These are phyloP conservation scores for Mastomys natalensis DNA, from an alignment of 2,113 vertebrate genomes.

Conservation along the genomic window DNA sequence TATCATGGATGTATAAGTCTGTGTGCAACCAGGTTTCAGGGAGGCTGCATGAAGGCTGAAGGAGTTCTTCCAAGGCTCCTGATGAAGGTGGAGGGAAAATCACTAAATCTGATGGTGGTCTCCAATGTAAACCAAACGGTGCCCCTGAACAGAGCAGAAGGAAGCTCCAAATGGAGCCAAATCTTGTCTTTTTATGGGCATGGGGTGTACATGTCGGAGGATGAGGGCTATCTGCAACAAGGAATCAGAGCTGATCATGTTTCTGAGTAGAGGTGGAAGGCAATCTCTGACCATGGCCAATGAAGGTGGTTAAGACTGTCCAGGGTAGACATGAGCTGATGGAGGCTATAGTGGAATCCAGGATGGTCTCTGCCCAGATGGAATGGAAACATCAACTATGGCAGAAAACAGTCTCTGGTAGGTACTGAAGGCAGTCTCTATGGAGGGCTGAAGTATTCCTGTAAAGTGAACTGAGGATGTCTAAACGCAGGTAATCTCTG, in stretches of 20 bases:
- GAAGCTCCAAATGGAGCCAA: neutral
- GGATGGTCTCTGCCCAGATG: neutral
- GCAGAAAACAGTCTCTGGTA: neutral
- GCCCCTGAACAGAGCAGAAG: neutral
- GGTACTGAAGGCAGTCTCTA: neutral
- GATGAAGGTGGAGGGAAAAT: neutral
- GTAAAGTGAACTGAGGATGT: too few species aligned
- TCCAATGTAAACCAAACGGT: neutral
- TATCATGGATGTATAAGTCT: neutral
- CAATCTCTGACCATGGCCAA: neutral
- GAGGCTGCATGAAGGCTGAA: neutral
- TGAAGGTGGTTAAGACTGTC: neutral
- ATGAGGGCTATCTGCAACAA: neutral
- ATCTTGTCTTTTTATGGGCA: neutral
- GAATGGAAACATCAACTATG: neutral
- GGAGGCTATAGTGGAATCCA: neutral
- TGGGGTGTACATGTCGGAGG: neutral
- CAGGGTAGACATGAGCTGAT: neutral
- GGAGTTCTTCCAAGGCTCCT: neutral
- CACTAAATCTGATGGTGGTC: neutral
- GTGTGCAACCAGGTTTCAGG: neutral
- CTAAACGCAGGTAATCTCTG: neutral
- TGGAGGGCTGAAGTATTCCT: neutral
- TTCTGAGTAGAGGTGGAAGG: neutral
- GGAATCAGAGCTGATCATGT: neutral